These are phyloP conservation scores for Herpetotheres cachinnans DNA, from an alignment of 2,113 vertebrate species.

Conservation along the genomic window DNA sequence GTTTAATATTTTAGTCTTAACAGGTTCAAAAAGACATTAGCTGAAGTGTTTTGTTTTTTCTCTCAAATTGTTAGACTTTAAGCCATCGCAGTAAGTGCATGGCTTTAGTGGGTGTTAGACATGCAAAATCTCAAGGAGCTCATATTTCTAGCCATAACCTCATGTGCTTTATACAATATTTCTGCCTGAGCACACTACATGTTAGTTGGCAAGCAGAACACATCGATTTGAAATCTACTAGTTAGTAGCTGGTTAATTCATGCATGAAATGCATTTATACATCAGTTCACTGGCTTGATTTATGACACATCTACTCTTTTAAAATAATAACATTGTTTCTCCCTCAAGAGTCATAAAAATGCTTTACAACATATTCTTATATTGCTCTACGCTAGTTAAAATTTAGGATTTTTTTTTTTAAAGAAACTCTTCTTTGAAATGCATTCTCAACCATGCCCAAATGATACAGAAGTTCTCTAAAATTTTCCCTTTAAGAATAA, in stretches of 20 bases:
- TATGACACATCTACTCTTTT: not conserved
- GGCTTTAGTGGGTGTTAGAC: not conserved
- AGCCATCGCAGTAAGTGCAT: not conserved
- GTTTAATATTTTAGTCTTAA: not conserved
- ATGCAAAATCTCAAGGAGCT: not conserved
- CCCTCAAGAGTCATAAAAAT: not conserved
- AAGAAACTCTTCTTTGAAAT: not conserved
- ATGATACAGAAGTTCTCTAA: not conserved
- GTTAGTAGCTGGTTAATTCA: constrained; percentile 25
- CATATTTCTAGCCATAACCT: not conserved
- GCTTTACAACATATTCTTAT: not conserved
- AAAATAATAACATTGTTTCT: not conserved
- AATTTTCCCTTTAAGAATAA: not conserved
- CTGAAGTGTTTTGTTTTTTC: not conserved
- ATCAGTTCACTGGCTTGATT: not conserved
- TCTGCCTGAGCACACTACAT: not conserved
- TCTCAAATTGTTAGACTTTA: not conserved
- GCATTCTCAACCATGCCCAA: not conserved
- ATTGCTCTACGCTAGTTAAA: not conserved
- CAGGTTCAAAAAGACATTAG: not conserved
- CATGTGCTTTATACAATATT: not conserved
- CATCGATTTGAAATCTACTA: not conserved
- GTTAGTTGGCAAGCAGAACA: not conserved
- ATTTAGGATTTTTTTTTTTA: not conserved
- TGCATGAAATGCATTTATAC: not conserved